Percentiles rank a stretch among this genome's conserved stretches.
Evolutionary conservation across 2,113 vertebrate species (phyloP).

Genomic region (Mohoua ochrocephala): DNA sequence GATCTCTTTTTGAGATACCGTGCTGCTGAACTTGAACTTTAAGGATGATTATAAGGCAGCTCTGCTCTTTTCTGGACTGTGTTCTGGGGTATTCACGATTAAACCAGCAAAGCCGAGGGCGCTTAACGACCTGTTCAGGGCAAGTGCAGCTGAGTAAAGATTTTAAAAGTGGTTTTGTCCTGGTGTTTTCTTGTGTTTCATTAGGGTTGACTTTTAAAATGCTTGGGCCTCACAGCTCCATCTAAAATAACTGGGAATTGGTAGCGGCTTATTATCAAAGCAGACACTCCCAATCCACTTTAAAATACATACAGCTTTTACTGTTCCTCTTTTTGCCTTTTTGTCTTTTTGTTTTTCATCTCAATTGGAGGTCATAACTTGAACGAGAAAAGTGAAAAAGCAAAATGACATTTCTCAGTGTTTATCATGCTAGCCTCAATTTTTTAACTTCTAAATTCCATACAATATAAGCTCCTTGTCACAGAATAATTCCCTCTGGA

Average conservation of each 20-base stretch:
- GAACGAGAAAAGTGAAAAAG: not conserved
- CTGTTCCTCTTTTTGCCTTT: not conserved
- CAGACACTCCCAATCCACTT: not conserved
- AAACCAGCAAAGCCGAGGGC: not conserved
- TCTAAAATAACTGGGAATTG: not conserved
- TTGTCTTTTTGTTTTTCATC: not conserved
- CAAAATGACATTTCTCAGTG: not conserved
- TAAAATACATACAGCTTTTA: not conserved
- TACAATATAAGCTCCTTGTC: not conserved
- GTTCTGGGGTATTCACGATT: not conserved
- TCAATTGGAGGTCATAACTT: not conserved
- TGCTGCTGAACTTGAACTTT: not conserved
- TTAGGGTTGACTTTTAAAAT: not conserved
- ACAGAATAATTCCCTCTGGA: conserved; percentile 7
- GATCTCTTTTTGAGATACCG: not conserved
- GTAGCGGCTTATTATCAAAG: not conserved
- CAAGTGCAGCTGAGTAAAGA: not conserved
- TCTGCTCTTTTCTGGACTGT: not conserved
- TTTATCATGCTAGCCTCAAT: not conserved
- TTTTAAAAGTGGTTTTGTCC: not conserved
- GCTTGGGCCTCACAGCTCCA: not conserved
- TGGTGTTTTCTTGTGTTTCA: not conserved
- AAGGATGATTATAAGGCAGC: not conserved
- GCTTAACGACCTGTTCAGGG: not conserved
- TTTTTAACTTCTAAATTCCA: not conserved